Conservation (phyloP, 2,797 vertebrate species). For the Platalea minor region DNA sequence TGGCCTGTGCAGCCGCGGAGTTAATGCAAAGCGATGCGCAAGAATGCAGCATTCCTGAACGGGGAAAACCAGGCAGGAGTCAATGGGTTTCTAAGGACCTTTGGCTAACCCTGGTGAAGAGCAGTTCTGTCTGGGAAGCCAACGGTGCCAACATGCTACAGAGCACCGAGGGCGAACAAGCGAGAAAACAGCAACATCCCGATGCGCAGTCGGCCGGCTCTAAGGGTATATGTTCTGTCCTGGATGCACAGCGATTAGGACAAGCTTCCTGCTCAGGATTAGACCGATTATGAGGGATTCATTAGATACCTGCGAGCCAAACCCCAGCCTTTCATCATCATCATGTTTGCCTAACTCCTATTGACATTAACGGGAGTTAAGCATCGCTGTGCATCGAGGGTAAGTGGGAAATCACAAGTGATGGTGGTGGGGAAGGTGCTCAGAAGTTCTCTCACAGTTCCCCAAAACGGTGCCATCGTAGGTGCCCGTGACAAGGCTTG, state of each 20-base stretch:
- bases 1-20: rapidly evolving
- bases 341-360: rapidly evolving
- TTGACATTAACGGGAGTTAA: not conserved
- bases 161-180: not conserved
- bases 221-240: not conserved
- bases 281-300: not conserved
- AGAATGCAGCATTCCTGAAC: not conserved
- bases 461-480: rapidly evolving
- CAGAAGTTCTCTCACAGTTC: not conserved
- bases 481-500: rapidly evolving
- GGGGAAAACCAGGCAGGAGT: not conserved
- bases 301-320: not conserved
- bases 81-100: not conserved
- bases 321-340: not conserved
- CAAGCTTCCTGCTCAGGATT: not conserved
- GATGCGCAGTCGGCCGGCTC: not conserved
- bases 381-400: not conserved
- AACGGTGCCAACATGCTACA: not conserved
- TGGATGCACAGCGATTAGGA: not conserved
- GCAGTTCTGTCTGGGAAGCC: not conserved
- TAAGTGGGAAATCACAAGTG: not conserved
- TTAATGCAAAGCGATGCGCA: not conserved
- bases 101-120: not conserved
- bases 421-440: not conserved
- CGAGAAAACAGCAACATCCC: not conserved